Percentiles rank a stretch among this genome's conserved stretches.
Conservation (phyloP, 2,888 invertebrate species). For the Cephus nigrinus region DNA sequence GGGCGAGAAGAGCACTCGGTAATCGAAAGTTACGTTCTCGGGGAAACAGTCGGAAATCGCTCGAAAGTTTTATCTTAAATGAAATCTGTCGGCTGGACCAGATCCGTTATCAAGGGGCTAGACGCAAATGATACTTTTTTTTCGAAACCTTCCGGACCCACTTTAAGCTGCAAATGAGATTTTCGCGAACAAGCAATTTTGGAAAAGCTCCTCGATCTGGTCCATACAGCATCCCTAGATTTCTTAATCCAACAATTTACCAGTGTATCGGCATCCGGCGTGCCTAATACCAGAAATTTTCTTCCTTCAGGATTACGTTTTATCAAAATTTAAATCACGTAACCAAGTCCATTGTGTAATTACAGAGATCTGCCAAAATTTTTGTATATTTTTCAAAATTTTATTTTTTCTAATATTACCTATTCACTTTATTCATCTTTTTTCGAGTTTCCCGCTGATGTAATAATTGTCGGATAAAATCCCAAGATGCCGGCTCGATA, state of each 20-base stretch:
- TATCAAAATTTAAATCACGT: not conserved
- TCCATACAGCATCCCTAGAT: not conserved
- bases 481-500: not conserved
- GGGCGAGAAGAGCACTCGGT: not conserved
- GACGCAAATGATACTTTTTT: not conserved
- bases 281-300: not conserved
- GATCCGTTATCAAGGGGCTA: not conserved
- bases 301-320: not conserved
- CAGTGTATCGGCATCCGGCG: not conserved
- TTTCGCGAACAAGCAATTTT: not conserved
- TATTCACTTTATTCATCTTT: too few species aligned
- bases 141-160: not conserved
- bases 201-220: not conserved
- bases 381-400: too few species aligned
- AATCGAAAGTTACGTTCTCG: slow-evolving; percentile 7
- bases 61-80: slow-evolving; percentile 43
- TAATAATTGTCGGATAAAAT: too few species aligned
- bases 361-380: too few species aligned
- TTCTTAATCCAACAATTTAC: not conserved
- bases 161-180: not conserved
- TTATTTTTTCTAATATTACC: not conserved
- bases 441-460: not conserved
- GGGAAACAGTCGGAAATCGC: slow-evolving; percentile 19
- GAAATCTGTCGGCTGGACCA: slow-evolving; percentile 29
- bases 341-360: not conserved